Percentiles rank a stretch among this genome's conserved stretches.
phyloP scores from a whole-genome alignment of 2,888 invertebrate species.

The Sesamia inferens region DNA sequence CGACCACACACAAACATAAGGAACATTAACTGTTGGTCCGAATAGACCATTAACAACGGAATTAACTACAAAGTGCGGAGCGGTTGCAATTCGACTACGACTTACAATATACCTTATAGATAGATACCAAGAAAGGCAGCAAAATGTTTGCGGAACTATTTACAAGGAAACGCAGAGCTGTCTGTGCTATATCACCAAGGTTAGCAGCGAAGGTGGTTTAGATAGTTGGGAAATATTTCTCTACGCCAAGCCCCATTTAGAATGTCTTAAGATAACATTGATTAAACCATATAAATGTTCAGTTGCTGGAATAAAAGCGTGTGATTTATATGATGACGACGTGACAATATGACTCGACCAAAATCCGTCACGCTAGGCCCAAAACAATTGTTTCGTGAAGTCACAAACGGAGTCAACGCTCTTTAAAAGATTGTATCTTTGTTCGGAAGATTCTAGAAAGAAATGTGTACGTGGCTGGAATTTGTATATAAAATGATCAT shows the following conservation, averaged over 20 bases:
- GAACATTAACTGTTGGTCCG: conserved; percentile 59
- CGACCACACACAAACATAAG: conserved; percentile 72
- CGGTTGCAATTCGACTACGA: conserved; percentile 66
- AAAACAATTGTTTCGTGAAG: conserved; percentile 72
- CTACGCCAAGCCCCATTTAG: conserved; percentile 70
- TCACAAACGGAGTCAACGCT: conserved; percentile 70
- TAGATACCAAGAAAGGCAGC: conserved; percentile 73
- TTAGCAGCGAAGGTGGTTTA: conserved; percentile 82
- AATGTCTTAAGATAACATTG: conserved; percentile 51
- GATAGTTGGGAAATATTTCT: conserved; percentile 81
- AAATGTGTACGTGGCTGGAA: conserved; percentile 71
- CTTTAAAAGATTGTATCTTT: conserved; percentile 72
- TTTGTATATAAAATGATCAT: conserved; percentile 66
- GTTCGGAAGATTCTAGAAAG: conserved; percentile 72
- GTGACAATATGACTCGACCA: conserved; percentile 72
- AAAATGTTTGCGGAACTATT: conserved; percentile 79
- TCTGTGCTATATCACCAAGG: conserved; percentile 78
- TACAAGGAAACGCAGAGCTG: conserved; percentile 81
- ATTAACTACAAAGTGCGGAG: conserved; percentile 66
- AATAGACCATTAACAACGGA: conserved; percentile 68
- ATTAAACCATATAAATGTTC: conserved; percentile 51
- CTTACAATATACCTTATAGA: conserved; percentile 66
- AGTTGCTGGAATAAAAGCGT: conserved; percentile 63
- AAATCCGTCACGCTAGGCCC: conserved; percentile 74
- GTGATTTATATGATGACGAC: conserved; percentile 69